A percentile compares a stretch with the other conserved stretches of the same genome.
These are phyloP conservation scores for Acholoe squamosa DNA, from an alignment of 2,888 invertebrate genomes.

Conservation along the genomic window DNA sequence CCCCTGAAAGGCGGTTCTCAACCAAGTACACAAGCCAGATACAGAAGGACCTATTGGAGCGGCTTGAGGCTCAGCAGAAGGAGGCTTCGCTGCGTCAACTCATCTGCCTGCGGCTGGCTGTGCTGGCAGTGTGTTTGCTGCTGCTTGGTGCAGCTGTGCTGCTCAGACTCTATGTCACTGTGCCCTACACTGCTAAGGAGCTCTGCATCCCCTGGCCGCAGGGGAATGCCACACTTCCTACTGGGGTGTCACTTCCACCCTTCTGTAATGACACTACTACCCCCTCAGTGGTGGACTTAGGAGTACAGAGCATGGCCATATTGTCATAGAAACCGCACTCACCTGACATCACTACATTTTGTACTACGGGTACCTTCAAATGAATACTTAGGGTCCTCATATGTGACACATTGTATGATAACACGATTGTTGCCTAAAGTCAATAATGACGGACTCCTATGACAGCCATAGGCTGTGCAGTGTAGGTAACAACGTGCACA, in stretches of 20 bases:
- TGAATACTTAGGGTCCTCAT: too few species aligned
- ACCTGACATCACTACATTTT: too few species aligned
- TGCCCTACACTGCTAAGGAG: slow-evolving; percentile 37
- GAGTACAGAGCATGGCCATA: background rate
- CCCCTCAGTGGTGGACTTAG: background rate
- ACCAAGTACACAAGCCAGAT: slow-evolving; percentile 48
- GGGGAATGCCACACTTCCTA: slow-evolving; percentile 55
- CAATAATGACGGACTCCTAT: too few species aligned
- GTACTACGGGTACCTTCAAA: too few species aligned
- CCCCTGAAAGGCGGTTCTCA: slow-evolving; percentile 34
- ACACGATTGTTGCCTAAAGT: too few species aligned
- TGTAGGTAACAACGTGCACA: too few species aligned
- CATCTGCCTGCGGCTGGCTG: background rate
- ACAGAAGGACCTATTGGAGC: slow-evolving; percentile 30
- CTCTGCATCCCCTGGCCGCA: slow-evolving; percentile 48
- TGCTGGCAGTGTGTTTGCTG: background rate
- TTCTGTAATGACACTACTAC: slow-evolving; percentile 42
- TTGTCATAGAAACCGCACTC: too few species aligned
- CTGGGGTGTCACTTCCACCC: slow-evolving; percentile 37
- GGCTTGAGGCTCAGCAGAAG: background rate
- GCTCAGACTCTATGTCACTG: background rate
- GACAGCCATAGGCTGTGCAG: too few species aligned
- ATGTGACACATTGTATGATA: too few species aligned
- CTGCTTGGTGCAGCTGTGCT: background rate
- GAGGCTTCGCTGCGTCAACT: background rate